Percentiles rank a stretch among this genome's conserved stretches.
phyloP scores from a whole-genome alignment of 1,140 invertebrate genomes.

The Drosophila sechellia region DNA sequence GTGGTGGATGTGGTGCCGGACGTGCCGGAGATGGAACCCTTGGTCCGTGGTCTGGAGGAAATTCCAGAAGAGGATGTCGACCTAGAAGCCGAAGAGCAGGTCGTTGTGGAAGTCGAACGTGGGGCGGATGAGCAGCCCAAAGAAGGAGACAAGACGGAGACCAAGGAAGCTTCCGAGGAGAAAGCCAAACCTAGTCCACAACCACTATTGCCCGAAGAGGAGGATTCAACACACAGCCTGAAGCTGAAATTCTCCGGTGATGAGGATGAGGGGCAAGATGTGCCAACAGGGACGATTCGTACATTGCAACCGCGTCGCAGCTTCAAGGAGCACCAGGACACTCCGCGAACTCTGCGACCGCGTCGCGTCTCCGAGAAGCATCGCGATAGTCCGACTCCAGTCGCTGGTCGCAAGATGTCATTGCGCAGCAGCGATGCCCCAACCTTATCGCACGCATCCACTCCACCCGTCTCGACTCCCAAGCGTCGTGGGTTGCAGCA shows the following conservation, averaged over 20 bases:
- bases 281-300: not conserved
- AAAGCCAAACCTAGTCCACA: conserved; percentile 1
- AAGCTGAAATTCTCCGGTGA: conserved; percentile 37
- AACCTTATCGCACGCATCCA: not conserved
- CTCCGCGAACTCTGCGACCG: not conserved
- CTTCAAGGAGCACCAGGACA: not conserved
- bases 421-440: conserved; percentile 31
- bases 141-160: not conserved
- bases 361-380: not conserved
- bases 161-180: not conserved
- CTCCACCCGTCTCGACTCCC: conserved; percentile 22
- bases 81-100: not conserved
- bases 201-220: conserved; percentile 1
- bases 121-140: not conserved
- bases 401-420: not conserved
- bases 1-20: not conserved
- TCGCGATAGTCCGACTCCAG: conserved; percentile 9
- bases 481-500: conserved; percentile 19
- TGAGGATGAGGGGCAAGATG: conserved; percentile 12
- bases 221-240: conserved; percentile 27
- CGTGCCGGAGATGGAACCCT: too few relatives aligned
- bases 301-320: not conserved
- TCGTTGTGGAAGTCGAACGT: too few relatives aligned
- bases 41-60: not conserved
- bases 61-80: not conserved